These are phyloP conservation scores for Xanthorhoe spadicearia DNA, from an alignment of 2,888 invertebrate species.

Conservation along the genomic window DNA sequence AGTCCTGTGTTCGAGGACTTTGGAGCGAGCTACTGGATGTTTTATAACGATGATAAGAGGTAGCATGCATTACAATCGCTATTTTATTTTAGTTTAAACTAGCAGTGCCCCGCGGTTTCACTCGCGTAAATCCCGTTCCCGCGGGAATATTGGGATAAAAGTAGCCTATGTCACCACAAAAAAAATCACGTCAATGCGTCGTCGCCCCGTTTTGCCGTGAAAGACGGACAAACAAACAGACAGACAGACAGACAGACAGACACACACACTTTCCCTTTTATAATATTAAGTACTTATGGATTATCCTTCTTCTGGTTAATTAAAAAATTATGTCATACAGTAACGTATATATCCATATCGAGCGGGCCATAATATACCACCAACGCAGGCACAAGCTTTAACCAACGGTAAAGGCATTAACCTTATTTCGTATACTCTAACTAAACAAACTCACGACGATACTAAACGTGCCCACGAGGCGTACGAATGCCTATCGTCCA, in stretches of 20 bases:
- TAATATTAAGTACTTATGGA: background rate
- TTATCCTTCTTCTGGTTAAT: background rate
- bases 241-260: too few relatives aligned
- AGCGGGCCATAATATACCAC: background rate
- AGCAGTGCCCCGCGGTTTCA: too few relatives aligned
- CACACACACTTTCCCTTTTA: too few relatives aligned
- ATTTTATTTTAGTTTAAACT: background rate
- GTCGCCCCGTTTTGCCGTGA: too few relatives aligned
- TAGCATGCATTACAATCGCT: too few relatives aligned
- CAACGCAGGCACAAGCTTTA: background rate
- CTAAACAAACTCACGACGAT: conserved; percentile 22
- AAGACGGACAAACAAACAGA: too few relatives aligned
- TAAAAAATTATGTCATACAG: background rate
- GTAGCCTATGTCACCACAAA: too few relatives aligned
- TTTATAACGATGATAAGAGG: too few relatives aligned
- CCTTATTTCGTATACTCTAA: conserved; percentile 17
- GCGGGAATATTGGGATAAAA: too few relatives aligned
- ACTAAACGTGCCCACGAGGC: conserved; percentile 27
- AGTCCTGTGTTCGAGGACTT: conserved; percentile 19
- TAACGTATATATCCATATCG: too few relatives aligned
- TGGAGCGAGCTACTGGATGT: conserved; percentile 4
- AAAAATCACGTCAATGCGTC: too few relatives aligned
- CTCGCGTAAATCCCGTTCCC: too few relatives aligned
- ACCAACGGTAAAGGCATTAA: conserved; percentile 1
- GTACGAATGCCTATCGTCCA: conserved; percentile 49